Base-by-base conservation (phyloP, 1,140 invertebrate species). In the Drosophila ironensis region DNA sequence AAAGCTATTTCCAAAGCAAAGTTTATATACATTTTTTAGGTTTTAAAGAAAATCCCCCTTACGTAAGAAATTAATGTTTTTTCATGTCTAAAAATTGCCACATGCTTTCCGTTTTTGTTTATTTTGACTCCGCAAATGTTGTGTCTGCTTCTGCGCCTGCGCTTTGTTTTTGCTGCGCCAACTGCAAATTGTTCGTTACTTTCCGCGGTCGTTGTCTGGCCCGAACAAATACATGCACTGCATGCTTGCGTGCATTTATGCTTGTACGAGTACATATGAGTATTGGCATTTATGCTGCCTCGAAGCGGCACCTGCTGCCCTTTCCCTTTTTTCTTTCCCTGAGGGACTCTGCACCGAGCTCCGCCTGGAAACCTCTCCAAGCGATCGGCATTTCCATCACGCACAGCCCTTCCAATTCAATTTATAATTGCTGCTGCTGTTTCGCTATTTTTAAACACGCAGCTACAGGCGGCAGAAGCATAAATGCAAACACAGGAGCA, bases 341-440 rank as follows among this genome's bases (percentile, higher is more conserved):
- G n/a, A n/a, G n/a, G n/a, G n/a, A n/a, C 2, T 11, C 30, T 6
- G 5, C 25, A 11, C 30, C 4, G 14, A 5, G 20, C 25, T 28
- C 56, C 42, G 12, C 3, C 20, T 8, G 28, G n/a, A 30, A n/a
- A n/a, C n/a, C 12, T 20, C 33, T 8, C 14, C 16, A 14, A 47
- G 47, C 53, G 22, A 60, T 72, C 72, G 66, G 63, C 80, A 84
- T 86, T 86, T 70, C 54, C 74, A 81, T 77, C 78, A 78, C 80
- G 80, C 80, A 78, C 80, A 86, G 75, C 80, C 80, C 78, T 80
- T 84, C 74, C 78, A 80, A 84, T 84, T 63, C 56, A 60, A 22
- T 63, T 64, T 86, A 84, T 80, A 84, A 84, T 80, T 86, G 80
- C 59, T 86, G 66, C 35, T 72, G 56, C 56, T 61, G 40, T 60